Percentiles rank a stretch among this genome's conserved stretches.
Evolutionary conservation across 1,140 invertebrate species (phyloP).

Genomic region (Ostrea edulis): DNA sequence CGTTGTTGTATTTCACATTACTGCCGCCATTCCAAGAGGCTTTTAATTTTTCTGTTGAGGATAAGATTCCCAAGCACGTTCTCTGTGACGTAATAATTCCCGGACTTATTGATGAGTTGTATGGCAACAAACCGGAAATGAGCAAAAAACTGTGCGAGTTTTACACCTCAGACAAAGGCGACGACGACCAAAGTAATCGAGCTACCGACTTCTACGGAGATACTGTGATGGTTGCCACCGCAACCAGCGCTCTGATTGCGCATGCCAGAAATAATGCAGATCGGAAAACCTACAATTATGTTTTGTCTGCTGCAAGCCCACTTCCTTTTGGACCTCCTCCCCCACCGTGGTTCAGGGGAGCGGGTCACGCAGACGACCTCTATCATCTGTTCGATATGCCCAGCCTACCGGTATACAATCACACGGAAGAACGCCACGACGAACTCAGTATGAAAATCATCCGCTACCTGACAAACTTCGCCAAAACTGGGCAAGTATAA

Average conservation of each 20-base stretch:
- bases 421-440: background rate
- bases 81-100: conserved; percentile 7
- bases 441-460: background rate
- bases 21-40: conserved; percentile 56
- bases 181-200: background rate
- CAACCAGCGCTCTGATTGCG: background rate
- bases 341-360: conserved; percentile 47
- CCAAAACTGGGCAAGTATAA: conserved; percentile 20
- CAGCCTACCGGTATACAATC: background rate
- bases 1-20: background rate
- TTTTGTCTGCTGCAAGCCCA: conserved; percentile 69
- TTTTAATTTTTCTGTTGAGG: background rate
- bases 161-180: background rate
- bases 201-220: conserved; percentile 1
- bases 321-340: background rate
- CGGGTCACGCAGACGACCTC: conserved; percentile 47
- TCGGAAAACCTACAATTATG: conserved; percentile 81
- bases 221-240: background rate
- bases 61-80: background rate
- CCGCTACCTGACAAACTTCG: background rate
- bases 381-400: conserved; percentile 42
- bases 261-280: conserved; percentile 3
- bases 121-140: background rate
- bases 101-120: background rate
- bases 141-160: background rate